These are phyloP conservation scores for Ceratina calcarata DNA, from an alignment of 1,140 invertebrate genomes.

Conservation along the genomic window DNA sequence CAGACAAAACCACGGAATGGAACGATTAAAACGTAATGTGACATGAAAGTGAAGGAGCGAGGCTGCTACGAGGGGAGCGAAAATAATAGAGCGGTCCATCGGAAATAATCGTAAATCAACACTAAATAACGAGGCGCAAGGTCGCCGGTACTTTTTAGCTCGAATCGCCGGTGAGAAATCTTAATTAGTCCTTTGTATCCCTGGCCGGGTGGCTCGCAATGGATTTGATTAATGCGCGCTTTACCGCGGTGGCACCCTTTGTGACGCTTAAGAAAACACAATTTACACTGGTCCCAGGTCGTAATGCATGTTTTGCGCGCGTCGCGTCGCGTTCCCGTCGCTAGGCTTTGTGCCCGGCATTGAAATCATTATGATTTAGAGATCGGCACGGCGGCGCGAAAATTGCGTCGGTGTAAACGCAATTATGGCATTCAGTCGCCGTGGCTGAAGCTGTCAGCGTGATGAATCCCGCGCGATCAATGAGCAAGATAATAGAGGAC, in stretches of 20 bases:
- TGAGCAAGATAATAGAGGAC: not conserved
- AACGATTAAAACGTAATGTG: conserved; percentile 6
- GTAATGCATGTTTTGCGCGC: conserved; percentile 51
- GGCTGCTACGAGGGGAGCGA: not conserved
- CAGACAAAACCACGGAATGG: not conserved
- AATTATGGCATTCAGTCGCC: conserved; percentile 26
- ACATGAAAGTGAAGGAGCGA: not conserved
- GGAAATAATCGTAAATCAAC: conserved; percentile 64
- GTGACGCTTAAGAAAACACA: conserved; percentile 62
- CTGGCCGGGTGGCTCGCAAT: conserved; percentile 30
- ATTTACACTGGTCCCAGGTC: conserved; percentile 50
- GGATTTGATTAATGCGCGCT: conserved; percentile 63
- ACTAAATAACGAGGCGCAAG: conserved; percentile 60
- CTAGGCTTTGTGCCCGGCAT: conserved; percentile 43
- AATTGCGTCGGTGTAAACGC: conserved; percentile 23
- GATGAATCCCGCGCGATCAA: conserved; percentile 21
- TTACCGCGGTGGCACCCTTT: conserved; percentile 57
- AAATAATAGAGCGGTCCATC: conserved; percentile 29
- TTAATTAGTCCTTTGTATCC: conserved; percentile 66
- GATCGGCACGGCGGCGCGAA: conserved; percentile 2
- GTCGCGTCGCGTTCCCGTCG: not conserved
- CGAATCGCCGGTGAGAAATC: conserved; percentile 52
- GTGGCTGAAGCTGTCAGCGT: not conserved
- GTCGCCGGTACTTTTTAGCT: conserved; percentile 38
- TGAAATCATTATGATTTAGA: conserved; percentile 59